These are phyloP conservation scores for Subanguina moxae DNA, from an alignment of 1,140 invertebrate genomes.

Conservation along the genomic window DNA sequence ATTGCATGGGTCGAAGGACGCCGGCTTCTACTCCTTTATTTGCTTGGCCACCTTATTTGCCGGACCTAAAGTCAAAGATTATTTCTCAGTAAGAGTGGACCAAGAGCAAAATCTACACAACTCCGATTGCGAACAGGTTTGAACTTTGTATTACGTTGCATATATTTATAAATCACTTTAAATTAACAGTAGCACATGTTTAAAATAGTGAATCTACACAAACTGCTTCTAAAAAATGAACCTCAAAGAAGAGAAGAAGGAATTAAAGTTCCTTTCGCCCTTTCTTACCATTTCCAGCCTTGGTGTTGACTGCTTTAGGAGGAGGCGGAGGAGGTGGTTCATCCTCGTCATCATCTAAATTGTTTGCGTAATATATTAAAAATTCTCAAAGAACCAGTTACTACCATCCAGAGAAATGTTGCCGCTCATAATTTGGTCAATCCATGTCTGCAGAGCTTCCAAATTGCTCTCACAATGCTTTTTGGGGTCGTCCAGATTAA, in stretches of 20 bases:
- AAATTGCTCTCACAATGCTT: slow-evolving; percentile 57
- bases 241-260: background rate
- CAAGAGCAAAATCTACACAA: too few relatives aligned
- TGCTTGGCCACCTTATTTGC: too few relatives aligned
- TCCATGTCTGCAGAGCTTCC: slow-evolving; percentile 57
- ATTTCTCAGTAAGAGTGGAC: too few relatives aligned
- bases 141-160: too few relatives aligned
- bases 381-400: background rate
- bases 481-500: slow-evolving; percentile 58
- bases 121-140: too few relatives aligned
- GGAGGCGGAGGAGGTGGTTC: slow-evolving; percentile 42
- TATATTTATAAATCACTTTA: too few relatives aligned
- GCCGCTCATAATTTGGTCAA: slow-evolving; percentile 58
- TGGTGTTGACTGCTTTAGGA: slow-evolving; percentile 31
- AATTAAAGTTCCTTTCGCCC: slow-evolving; percentile 24
- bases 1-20: too few relatives aligned
- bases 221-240: too few relatives aligned
- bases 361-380: slow-evolving; percentile 5
- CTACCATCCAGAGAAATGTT: slow-evolving; percentile 55
- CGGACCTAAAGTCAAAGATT: too few relatives aligned
- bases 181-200: too few relatives aligned
- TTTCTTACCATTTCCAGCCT: slow-evolving; percentile 20
- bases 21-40: too few relatives aligned
- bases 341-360: slow-evolving; percentile 53
- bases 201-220: too few relatives aligned